These are phyloP conservation scores for Halesus radiatus DNA, from an alignment of 1,140 invertebrate species.

Conservation along the genomic window DNA sequence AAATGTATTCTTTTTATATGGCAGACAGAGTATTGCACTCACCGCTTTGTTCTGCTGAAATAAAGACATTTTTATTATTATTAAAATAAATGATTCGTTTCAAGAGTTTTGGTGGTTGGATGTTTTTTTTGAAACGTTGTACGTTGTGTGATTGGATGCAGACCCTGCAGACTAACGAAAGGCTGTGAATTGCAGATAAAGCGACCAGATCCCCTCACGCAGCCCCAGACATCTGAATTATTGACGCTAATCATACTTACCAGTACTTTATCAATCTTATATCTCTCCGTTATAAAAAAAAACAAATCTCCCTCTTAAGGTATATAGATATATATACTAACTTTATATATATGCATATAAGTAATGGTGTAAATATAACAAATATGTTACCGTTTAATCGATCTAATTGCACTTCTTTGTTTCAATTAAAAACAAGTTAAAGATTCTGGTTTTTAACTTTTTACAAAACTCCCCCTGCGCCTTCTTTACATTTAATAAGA, in stretches of 20 bases:
- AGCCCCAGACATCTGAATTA: constrained; percentile 52
- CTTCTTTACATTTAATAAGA: constrained; percentile 58
- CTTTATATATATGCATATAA: constrained; percentile 66
- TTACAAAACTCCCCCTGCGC: constrained; percentile 52
- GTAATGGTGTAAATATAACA: constrained; percentile 68
- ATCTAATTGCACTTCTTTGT: constrained; percentile 71
- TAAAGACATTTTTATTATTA: too few species aligned
- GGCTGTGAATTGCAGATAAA: too few species aligned
- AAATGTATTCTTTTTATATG: too few species aligned
- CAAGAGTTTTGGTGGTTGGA: too few species aligned
- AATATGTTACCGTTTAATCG: constrained; percentile 68
- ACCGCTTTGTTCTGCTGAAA: too few species aligned
- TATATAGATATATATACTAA: constrained; percentile 61
- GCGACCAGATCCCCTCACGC: not conserved
- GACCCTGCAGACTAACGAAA: too few species aligned
- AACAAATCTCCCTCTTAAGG: constrained; percentile 63
- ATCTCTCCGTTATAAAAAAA: constrained; percentile 68
- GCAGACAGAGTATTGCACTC: too few species aligned
- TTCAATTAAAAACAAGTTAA: constrained; percentile 62
- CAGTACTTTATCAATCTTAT: constrained; percentile 74
- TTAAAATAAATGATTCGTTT: too few species aligned
- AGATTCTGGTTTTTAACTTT: constrained; percentile 57
- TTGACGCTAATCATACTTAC: constrained; percentile 57
- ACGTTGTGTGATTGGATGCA: too few species aligned
- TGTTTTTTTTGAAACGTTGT: too few species aligned